Conservation (phyloP, 2,797 vertebrate genomes). For the Pachyuromys duprasi region DNA sequence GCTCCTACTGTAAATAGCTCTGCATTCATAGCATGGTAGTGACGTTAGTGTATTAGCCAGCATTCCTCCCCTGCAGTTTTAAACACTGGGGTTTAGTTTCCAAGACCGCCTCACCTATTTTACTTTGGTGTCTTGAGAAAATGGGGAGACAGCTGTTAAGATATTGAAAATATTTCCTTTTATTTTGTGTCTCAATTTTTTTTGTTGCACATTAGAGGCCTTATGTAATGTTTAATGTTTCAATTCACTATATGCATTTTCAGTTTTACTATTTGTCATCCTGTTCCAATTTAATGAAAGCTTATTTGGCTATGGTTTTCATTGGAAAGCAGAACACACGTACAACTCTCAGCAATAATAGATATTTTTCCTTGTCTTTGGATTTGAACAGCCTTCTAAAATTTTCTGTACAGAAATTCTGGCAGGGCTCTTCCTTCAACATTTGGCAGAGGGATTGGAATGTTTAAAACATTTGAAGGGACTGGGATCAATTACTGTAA, state of each 20-base stretch:
- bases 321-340: slow-evolving; percentile 74
- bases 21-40: neutral
- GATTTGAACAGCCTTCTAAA: slow-evolving; percentile 78
- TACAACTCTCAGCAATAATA: slow-evolving; percentile 71
- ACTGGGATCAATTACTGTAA: slow-evolving; percentile 80
- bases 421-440: slow-evolving; percentile 77
- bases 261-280: slow-evolving; percentile 82
- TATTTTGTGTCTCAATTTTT: slow-evolving; percentile 70
- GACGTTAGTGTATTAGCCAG: slow-evolving; percentile 61
- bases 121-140: slow-evolving; percentile 57
- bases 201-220: slow-evolving; percentile 75
- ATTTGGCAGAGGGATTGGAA: slow-evolving; percentile 81
- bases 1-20: neutral
- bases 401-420: slow-evolving; percentile 80
- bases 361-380: slow-evolving; percentile 75
- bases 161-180: slow-evolving; percentile 79
- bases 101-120: slow-evolving; percentile 61
- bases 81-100: slow-evolving; percentile 59
- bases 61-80: slow-evolving; percentile 59
- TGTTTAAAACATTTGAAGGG: slow-evolving; percentile 84
- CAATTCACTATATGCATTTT: slow-evolving; percentile 76
- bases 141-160: slow-evolving; percentile 69
- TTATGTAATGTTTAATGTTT: slow-evolving; percentile 82
- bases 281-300: slow-evolving; percentile 83
- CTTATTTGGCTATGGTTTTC: slow-evolving; percentile 80